Base-by-base conservation (phyloP, 2,888 invertebrate genomes). In the Ptychoptera albimana region DNA sequence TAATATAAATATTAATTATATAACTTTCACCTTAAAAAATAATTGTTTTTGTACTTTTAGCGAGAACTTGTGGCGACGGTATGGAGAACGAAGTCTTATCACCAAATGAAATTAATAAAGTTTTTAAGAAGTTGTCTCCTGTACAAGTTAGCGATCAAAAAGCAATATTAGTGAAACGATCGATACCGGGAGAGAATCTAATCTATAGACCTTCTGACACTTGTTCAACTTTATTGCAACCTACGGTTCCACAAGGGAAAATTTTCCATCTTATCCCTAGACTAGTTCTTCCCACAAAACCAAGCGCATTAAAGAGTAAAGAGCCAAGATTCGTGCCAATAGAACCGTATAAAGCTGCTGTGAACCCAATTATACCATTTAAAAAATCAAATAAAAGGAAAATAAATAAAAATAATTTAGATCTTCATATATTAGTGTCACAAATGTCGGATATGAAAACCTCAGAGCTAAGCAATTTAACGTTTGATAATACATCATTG, bases 321-420 rank as follows among this genome's bases (percentile, higher is more conserved):
- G 79, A 80, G 51, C 85, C 87, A 0, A 87, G 82, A 58, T 89
- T 88, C 61, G 75, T 91, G 32, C 89, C 89, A 0, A 87, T 84
- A 53, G 89, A 91, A 57, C 89, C 89, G 0, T 89, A 88, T 57
- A 79, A 86, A 56, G 86, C 79, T 12, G 87, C 88, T 42, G 81
- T 86, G 0, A 82, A 79, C 57, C 83, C 85, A 8, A 83, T 88
- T 49, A 68, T 79, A 14, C 73, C 79, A 0, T 63, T 63, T 49
- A 60, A 69, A 48, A 63, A 64, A 42, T 37, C 49, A 11, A 45
- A 52, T 13, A 47, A 43, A 29, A 37, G 45, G 23, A 56, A 56
- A 39, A 47, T 53, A 6, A 59, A 60, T 51, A 64, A 56, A 53
- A 77, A 76, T 50, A 77, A 77, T 54, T 69, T 79, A 57, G 78